Percentiles rank a stretch among this genome's conserved stretches.
phyloP scores from a whole-genome alignment of 2,888 invertebrate genomes.

The Conus canariensis region DNA sequence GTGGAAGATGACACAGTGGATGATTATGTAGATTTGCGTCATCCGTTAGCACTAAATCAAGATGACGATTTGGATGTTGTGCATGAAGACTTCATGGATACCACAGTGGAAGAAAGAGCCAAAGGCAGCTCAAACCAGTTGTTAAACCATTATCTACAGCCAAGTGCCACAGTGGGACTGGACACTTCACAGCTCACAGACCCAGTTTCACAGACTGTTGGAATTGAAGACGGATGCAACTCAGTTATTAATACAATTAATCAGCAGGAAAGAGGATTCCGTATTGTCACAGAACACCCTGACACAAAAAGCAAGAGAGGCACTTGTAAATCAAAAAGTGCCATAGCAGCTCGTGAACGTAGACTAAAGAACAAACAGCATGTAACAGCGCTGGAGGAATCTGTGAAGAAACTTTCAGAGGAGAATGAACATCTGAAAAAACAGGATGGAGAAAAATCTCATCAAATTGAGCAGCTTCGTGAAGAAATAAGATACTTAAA shows the following conservation, averaged over 20 bases:
- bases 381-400: not conserved
- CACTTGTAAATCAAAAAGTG: not conserved
- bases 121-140: too few species aligned
- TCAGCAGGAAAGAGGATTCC: not conserved
- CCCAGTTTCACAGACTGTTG: not conserved
- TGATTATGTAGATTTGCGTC: not conserved
- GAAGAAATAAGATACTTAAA: not conserved
- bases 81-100: too few species aligned
- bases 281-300: not conserved
- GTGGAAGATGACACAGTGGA: not conserved
- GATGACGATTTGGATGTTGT: not conserved
- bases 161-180: not conserved
- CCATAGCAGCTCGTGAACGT: not conserved
- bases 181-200: not conserved
- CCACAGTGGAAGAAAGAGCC: too few species aligned
- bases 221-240: too few species aligned
- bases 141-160: not conserved
- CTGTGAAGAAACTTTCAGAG: not conserved
- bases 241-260: not conserved
- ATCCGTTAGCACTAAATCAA: not conserved
- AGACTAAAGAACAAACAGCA: not conserved
- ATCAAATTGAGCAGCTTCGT: not conserved
- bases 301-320: not conserved
- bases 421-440: not conserved
- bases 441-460: not conserved